Conservation (phyloP, 1,140 invertebrate species). For the Monomorium pharaonis region DNA sequence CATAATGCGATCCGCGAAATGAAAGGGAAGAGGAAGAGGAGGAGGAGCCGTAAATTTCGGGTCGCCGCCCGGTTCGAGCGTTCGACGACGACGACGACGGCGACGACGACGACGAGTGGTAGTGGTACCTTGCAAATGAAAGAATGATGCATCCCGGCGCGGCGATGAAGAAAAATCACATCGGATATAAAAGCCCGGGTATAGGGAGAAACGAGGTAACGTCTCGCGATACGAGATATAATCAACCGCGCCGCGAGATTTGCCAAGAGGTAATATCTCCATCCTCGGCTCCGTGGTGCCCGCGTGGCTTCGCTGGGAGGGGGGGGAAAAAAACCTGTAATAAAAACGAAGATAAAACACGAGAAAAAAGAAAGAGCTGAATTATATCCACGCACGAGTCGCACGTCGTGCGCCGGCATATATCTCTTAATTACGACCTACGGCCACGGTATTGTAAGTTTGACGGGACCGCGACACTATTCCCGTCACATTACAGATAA, state of each 20-base stretch:
- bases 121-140: conserved; percentile 6
- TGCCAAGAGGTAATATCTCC: background rate
- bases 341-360: background rate
- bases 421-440: conserved; percentile 11
- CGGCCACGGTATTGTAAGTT: background rate
- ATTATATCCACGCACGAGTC: background rate
- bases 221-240: background rate
- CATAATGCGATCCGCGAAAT: conserved; percentile 49
- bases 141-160: background rate
- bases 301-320: background rate
- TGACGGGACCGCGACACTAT: background rate
- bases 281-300: background rate
- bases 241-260: conserved; percentile 19
- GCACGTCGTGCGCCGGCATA: background rate
- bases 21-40: background rate
- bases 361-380: background rate
- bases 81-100: background rate
- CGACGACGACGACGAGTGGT: background rate
- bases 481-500: background rate
- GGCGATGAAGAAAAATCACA: conserved; percentile 5
- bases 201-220: background rate
- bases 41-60: conserved; percentile 33
- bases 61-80: background rate
- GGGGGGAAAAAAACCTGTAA: background rate
- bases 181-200: conserved; percentile 7